Evolutionary conservation across 1,140 invertebrate species (phyloP), one percentile per base, ranked within the genome.

Genomic region (Fopius arisanus): DNA sequence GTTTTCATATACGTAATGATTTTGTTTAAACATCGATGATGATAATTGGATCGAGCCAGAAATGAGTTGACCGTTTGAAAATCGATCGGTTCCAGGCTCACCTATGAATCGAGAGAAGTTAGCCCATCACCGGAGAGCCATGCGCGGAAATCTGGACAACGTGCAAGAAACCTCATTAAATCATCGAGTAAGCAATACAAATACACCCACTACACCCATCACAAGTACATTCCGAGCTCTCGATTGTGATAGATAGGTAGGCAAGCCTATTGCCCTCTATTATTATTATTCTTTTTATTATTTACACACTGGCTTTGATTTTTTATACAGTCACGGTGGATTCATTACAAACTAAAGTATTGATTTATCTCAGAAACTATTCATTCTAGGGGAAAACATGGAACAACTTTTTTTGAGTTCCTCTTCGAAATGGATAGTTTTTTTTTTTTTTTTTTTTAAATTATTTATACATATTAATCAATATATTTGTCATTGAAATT

Each of bases 51-150:
- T n/a, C n/a, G n/a, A n/a, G n/a, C n/a, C n/a, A n/a, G n/a, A n/a
- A 9, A 33, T 33, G 31, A 33, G 31, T 33, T 43, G 41, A 43
- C 41, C 4, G 41, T 70, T 62, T 29, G 21, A 59, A 19, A 2
- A 59, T 12, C 19, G 26, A 26, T 28, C 54, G 23, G 73, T 86
- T 88, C 77, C 83, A 94, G 93, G 93, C 84, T 92, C 93, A 75
- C 92, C 93, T 72, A 92, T 93, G 86, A 94, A 94, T 89, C 92
- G 90, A 85, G 91, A 92, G 88, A 93, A 93, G 88, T 88, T 94
- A 88, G 92, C 92, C 82, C 93, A 93, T 86, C 92, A 92, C 80
- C 87, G 88, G 79, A 88, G 84, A 88, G 82, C 87, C 80, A 88
- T 91, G 81, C 90, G 89, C 78, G 91, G 90, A 84, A 90, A 90